Evolutionary conservation across 2,113 vertebrate genomes (phyloP).

Genomic region (Gobiocypris rarus): DNA sequence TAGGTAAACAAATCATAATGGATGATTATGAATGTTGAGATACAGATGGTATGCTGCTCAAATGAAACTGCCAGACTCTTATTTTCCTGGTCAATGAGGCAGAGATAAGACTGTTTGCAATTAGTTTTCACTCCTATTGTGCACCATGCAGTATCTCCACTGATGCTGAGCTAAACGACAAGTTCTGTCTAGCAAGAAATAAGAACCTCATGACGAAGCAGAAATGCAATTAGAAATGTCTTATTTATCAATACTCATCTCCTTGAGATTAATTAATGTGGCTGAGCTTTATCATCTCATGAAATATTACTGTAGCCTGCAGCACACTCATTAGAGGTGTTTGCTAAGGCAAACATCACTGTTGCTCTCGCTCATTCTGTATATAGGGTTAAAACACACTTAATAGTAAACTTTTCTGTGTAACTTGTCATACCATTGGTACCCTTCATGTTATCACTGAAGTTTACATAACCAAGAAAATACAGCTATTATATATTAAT

Average conservation of each 20-base stretch:
- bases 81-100: slow-evolving; percentile 27
- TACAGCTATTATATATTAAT: too few relatives aligned
- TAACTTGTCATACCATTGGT: background rate
- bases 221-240: background rate
- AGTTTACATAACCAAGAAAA: too few relatives aligned
- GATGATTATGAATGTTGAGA: background rate
- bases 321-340: background rate
- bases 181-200: background rate
- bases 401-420: background rate
- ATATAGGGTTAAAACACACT: background rate
- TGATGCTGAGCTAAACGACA: background rate
- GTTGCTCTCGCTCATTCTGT: background rate
- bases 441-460: too few relatives aligned
- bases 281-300: background rate
- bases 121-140: slow-evolving; percentile 7
- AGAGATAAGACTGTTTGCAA: slow-evolving; percentile 8
- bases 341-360: background rate
- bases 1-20: slow-evolving; percentile 10
- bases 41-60: background rate
- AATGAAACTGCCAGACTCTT: background rate
- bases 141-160: background rate
- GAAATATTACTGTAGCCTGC: background rate
- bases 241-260: background rate
- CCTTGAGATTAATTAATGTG: background rate
- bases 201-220: background rate